Base-by-base conservation (phyloP, 1,140 invertebrate species). In the Pseudomyrmex cubaensis region DNA sequence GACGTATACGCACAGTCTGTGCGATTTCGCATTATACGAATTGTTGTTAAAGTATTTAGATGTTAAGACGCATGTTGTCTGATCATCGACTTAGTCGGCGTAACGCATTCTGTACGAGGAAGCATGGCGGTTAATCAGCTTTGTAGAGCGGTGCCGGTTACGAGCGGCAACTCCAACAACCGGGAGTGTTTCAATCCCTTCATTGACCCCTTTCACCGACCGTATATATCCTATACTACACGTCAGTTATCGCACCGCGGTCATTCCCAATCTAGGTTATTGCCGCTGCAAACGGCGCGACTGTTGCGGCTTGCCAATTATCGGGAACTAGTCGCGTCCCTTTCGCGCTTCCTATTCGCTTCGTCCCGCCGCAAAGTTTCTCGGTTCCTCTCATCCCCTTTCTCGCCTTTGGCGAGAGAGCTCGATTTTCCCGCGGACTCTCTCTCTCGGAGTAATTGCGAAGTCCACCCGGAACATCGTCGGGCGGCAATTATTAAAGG, bases 261-360 rank as follows among this genome's bases (percentile, higher is more conserved):
- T 76, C 72, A 88, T 89, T 85, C 73, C 85, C 77, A 74, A 90
- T 90, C 74, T 89, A 69, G 88, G 88, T 90, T 90, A 90, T 87
- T 87, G 85, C 87, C 69, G 86, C 84, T 87, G 85, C 80, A 89
- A 89, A 87, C 83, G 85, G 85, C 54, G 85, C 83, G 77, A 87
- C 54, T 85, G 59, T 85, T 85, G 89, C 57, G 80, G 84, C 69
- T 86, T 82, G 77, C 69, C 89, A 89, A 90, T 90, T 89, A 89
- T 88, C 70, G 85, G 80, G 20, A 46, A n/a, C 57, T 17, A n/a
- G 50, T 15, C 54, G 20, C 8, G 35, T 57, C 10, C 17, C 54
- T n/a, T 57, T 57, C 50, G 17, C 17, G 25, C 57, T n/a, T 83
- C 70, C 74, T 72, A 54, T 72, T 25, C 4, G 52, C 84, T 64